Evolutionary conservation across 2,888 invertebrate species (phyloP).

Genomic region (Cinara cedri): DNA sequence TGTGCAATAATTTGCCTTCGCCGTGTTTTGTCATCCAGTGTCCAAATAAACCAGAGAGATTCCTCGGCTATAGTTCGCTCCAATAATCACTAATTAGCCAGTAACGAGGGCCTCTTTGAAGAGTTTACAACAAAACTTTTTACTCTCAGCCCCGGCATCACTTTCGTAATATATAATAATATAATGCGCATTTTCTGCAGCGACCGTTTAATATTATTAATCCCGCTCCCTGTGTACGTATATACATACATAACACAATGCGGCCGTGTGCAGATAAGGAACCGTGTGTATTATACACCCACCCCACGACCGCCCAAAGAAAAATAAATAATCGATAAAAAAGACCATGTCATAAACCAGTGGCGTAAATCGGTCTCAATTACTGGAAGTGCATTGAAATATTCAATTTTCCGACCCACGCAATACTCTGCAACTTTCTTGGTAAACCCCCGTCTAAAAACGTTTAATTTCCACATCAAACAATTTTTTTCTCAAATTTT

Average conservation of each 20-base stretch:
- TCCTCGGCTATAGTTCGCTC: slow-evolving; percentile 45
- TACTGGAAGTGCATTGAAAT: too few species aligned
- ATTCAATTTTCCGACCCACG: too few species aligned
- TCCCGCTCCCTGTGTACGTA: neutral
- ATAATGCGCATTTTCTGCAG: slow-evolving; percentile 14
- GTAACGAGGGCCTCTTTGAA: slow-evolving; percentile 54
- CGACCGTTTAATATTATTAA: slow-evolving; percentile 29
- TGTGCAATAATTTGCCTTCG: slow-evolving; percentile 45
- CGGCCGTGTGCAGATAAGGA: slow-evolving; percentile 11
- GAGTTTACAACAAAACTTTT: slow-evolving; percentile 56
- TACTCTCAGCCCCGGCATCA: slow-evolving; percentile 31
- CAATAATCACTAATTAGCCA: slow-evolving; percentile 57
- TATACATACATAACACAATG: too few species aligned
- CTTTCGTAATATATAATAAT: slow-evolving; percentile 28
- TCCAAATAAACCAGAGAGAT: slow-evolving; percentile 54
- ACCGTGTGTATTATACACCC: neutral
- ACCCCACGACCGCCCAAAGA: neutral
- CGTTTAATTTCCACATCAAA: too few species aligned
- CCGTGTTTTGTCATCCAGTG: slow-evolving; percentile 35
- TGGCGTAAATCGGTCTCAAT: too few species aligned
- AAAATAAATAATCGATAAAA: neutral
- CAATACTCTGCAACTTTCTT: too few species aligned
- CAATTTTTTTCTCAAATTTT: too few species aligned
- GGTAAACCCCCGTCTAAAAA: too few species aligned
- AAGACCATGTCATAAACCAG: too few species aligned